Conservation (phyloP, 2,113 vertebrate genomes). For the Crotalus tigris region DNA sequence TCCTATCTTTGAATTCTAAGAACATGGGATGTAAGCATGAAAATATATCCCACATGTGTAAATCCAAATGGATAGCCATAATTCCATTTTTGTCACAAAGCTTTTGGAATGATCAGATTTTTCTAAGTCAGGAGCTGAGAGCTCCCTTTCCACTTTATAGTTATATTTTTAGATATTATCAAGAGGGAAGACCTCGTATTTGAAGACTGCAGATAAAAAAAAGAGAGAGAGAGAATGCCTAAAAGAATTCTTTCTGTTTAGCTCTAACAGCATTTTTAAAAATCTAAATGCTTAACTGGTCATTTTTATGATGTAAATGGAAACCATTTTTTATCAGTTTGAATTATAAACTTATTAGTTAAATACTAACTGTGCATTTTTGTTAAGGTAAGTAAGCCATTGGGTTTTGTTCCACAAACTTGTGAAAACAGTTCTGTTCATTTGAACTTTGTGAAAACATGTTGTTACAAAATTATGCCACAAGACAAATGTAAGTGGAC, state of each 20-base stretch:
- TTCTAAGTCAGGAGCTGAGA: not conserved
- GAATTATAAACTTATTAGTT: slow-evolving; percentile 8
- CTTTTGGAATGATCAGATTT: not conserved
- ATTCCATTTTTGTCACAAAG: not conserved
- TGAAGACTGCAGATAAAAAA: not conserved
- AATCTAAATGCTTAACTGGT: not conserved
- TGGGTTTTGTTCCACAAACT: slow-evolving; percentile 31
- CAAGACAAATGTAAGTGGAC: slow-evolving; percentile 44
- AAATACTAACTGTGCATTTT: slow-evolving; percentile 21
- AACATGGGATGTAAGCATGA: not conserved
- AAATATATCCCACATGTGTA: not conserved
- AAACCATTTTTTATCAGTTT: not conserved
- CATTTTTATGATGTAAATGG: not conserved
- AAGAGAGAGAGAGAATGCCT: not conserved
- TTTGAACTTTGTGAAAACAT: slow-evolving; percentile 50
- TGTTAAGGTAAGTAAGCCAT: slow-evolving; percentile 17
- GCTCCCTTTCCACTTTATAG: not conserved
- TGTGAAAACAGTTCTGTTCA: slow-evolving; percentile 46
- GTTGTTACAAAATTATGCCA: slow-evolving; percentile 46
- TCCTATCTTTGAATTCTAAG: not conserved
- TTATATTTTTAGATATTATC: not conserved
- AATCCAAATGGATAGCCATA: not conserved
- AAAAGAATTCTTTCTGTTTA: not conserved
- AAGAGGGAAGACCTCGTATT: not conserved
- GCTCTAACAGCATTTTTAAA: not conserved